Base-by-base conservation (phyloP, 2,888 invertebrate species). In the Ormyrus labotus region DNA sequence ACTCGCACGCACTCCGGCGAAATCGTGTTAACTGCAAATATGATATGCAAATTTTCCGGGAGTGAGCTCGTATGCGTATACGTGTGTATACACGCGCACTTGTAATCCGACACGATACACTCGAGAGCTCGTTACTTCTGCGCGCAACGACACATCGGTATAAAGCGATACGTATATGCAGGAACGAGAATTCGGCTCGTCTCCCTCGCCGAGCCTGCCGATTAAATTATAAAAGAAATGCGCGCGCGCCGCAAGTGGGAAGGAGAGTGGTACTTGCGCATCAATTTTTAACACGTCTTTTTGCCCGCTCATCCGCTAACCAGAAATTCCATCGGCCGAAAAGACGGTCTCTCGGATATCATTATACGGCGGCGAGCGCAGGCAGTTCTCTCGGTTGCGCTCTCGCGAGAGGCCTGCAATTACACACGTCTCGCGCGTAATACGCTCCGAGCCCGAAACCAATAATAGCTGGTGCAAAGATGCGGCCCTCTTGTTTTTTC, bases 1-100 rank as follows among this genome's bases (percentile, higher is more conserved):
- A 47, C 63, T 34, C 60, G 19, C 65, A 47, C 74, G 68, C 34
- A 78, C 61, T 78, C 19, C 19, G 2, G 19, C 19, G 19, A 19
- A 19, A 77, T 78, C 78, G 47, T 68, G 68, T 78, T 81, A 74
- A 69, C 78, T 67, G 78, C 71, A 64, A 78, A 78, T 78, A 78
- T 71, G 70, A 67, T 76, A 81, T 81, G 81, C 48, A 81, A 81
- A 81, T 81, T 78, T 76, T 45, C 47, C 19, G n/a, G 50, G 34
- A 19, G 34, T 45, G 69, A 53, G 69, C 34, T 19, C 19, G 19
- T 19, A 19, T 19, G 19, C 2, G 2, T 19, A 19, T 19, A 19
- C 19, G 19, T 19, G 19, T 19, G 19, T 19, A 19, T 19, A 19
- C 19, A 19, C 19, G 19, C 51, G 11, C 11, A 60, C 69, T 11